Conservation (phyloP, 2,888 invertebrate genomes). For the Ptychoptera albimana region DNA sequence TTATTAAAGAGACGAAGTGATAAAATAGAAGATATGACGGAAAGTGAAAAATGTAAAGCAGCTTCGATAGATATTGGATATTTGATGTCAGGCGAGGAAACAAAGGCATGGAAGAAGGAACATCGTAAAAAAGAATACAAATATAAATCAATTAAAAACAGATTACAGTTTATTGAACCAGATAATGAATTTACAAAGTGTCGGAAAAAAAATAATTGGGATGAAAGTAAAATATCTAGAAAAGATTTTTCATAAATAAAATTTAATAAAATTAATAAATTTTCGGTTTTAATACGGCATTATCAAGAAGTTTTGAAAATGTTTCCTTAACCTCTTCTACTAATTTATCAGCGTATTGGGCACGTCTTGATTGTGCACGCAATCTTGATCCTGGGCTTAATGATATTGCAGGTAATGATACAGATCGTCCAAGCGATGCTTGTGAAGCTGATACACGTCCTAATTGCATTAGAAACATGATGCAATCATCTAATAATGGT, state of each 20-base stretch:
- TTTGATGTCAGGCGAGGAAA: background rate
- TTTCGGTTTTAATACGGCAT: constrained; percentile 47
- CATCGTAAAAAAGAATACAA: background rate
- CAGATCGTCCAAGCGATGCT: constrained; percentile 48
- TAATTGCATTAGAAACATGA: constrained; percentile 67
- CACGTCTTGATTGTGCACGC: constrained; percentile 19
- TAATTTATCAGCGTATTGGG: constrained; percentile 22
- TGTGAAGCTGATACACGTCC: constrained; percentile 76
- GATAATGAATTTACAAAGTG: constrained; percentile 2
- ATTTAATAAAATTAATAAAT: constrained; percentile 34
- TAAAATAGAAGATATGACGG: background rate
- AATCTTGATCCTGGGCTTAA: constrained; percentile 14
- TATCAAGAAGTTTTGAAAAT: constrained; percentile 33
- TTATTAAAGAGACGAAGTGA: background rate
- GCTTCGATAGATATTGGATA: background rate
- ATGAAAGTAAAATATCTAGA: constrained; percentile 1
- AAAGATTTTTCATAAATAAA: background rate
- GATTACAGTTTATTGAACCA: constrained; percentile 1
- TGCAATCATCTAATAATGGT: constrained; percentile 76
- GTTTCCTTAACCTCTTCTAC: constrained; percentile 25
- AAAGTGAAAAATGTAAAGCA: background rate
- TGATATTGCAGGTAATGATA: constrained; percentile 23
- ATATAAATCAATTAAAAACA: background rate
- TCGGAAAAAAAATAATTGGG: constrained; percentile 2
- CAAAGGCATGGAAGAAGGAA: background rate